Percentiles rank a stretch among this genome's conserved stretches.
These are phyloP conservation scores for Eolophus roseicapilla DNA, from an alignment of 2,113 vertebrate genomes.

Conservation along the genomic window DNA sequence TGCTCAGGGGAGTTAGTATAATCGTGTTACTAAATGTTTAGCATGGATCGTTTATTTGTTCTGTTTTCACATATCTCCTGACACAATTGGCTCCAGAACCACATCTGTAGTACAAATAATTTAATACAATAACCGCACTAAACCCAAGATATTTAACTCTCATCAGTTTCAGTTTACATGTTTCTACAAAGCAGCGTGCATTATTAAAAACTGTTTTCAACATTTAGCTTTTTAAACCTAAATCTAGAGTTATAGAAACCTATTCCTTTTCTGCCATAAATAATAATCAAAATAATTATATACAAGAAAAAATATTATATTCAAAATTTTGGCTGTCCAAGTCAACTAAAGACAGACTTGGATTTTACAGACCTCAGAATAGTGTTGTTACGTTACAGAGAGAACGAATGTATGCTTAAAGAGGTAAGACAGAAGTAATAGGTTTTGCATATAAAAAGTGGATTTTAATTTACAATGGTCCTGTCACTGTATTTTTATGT, in stretches of 20 bases:
- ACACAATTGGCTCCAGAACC: conserved; percentile 26
- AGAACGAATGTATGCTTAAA: not conserved
- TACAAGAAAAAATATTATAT: not conserved
- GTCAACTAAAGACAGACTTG: not conserved
- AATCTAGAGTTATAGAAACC: not conserved
- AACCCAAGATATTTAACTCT: not conserved
- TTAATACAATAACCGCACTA: not conserved
- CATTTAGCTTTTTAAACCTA: not conserved
- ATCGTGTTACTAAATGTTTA: not conserved
- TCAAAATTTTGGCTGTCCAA: not conserved
- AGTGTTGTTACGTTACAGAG: not conserved
- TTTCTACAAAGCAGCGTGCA: not conserved
- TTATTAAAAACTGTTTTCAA: conserved; percentile 4
- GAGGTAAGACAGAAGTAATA: not conserved
- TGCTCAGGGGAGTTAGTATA: not conserved
- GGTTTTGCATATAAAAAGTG: not conserved
- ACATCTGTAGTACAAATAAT: not conserved
- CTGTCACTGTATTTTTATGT: not conserved
- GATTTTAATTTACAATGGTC: not conserved
- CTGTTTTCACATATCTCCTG: not conserved
- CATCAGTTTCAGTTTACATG: not conserved
- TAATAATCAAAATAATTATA: not conserved
- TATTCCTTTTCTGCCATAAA: not conserved
- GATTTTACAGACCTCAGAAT: not conserved
- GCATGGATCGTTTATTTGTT: not conserved